These are phyloP conservation scores for Sphyrna mokarran DNA, from an alignment of 2,113 vertebrate species.

Conservation along the genomic window DNA sequence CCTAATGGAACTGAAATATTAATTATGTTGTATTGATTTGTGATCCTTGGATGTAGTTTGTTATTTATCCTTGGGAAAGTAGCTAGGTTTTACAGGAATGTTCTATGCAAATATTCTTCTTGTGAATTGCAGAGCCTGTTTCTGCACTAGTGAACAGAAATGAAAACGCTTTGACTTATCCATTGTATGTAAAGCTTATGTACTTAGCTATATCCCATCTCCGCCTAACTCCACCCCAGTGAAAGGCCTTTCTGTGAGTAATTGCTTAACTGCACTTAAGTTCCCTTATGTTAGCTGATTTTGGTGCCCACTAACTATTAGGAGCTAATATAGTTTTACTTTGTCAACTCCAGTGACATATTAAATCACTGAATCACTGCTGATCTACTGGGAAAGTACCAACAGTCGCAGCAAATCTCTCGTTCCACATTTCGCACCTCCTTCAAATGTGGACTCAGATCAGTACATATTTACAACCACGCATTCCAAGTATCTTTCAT, in stretches of 20 bases:
- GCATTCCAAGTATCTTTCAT: slow-evolving; percentile 12
- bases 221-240: not conserved
- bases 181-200: not conserved
- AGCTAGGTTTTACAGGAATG: not conserved
- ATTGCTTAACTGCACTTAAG: not conserved
- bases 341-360: not conserved
- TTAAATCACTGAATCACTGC: not conserved
- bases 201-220: not conserved
- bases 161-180: not conserved
- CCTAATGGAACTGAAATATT: not conserved
- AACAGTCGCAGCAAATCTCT: not conserved
- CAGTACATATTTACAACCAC: slow-evolving; percentile 21
- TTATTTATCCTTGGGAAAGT: not conserved
- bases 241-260: not conserved
- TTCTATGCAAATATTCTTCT: not conserved
- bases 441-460: not conserved
- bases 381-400: slow-evolving; percentile 14
- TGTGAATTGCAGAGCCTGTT: not conserved
- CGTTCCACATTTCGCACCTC: not conserved
- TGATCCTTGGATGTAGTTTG: not conserved
- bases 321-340: not conserved
- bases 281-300: not conserved
- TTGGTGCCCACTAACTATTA: not conserved
- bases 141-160: not conserved
- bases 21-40: not conserved